These are phyloP conservation scores for Sarcoramphus papa DNA, from an alignment of 2,797 vertebrate species.

Conservation along the genomic window DNA sequence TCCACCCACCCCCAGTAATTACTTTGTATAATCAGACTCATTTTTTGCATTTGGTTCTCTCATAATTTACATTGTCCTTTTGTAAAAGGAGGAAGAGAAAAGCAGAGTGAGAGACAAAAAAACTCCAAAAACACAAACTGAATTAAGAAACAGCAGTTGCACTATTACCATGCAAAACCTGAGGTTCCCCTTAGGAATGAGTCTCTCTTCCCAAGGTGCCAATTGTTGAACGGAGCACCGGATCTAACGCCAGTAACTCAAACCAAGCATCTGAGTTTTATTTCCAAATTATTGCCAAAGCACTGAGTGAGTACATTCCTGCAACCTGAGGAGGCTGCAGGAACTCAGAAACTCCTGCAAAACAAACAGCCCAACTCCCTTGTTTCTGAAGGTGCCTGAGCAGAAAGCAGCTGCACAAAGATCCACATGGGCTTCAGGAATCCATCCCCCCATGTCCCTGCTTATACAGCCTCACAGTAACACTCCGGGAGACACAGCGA, in stretches of 20 bases:
- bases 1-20: not conserved
- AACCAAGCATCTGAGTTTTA: not conserved
- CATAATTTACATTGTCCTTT: not conserved
- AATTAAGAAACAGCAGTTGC: not conserved
- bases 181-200: not conserved
- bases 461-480: not conserved
- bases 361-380: not conserved
- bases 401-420: not conserved
- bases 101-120: not conserved
- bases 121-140: not conserved
- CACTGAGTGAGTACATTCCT: not conserved
- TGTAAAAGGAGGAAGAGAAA: not conserved
- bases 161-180: not conserved
- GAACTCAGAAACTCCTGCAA: not conserved
- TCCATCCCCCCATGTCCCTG: accelerated
- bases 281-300: not conserved
- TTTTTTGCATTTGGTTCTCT: not conserved
- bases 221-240: not conserved
- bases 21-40: not conserved
- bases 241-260: not conserved
- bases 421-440: not conserved
- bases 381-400: not conserved
- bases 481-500: accelerated
- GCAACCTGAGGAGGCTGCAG: not conserved
- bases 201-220: not conserved